Conservation (phyloP, 2,113 vertebrate species). For the Channa maculata region DNA sequence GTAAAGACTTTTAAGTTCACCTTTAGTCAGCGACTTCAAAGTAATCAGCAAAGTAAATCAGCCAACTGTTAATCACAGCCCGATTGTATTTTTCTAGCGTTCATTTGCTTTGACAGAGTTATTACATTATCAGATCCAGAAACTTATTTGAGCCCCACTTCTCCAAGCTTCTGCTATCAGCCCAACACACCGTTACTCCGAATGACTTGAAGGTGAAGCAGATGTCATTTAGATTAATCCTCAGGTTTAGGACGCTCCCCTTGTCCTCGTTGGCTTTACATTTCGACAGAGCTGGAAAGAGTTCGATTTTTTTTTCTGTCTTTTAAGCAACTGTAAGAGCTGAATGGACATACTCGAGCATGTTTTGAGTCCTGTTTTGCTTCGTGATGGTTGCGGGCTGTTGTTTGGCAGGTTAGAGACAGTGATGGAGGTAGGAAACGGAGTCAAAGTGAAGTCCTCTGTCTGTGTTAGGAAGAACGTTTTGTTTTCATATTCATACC, state of each 20-base stretch:
- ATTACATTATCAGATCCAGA: constrained; percentile 63
- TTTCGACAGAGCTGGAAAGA: constrained; percentile 18
- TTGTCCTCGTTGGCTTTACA: constrained; percentile 21
- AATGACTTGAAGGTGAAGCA: constrained; percentile 63
- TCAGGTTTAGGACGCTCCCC: constrained; percentile 13
- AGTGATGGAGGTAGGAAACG: not conserved
- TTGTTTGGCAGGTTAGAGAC: constrained; percentile 8
- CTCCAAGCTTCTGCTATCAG: constrained; percentile 56
- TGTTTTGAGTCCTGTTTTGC: not conserved
- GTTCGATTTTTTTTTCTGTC: not conserved
- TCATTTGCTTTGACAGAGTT: constrained; percentile 44
- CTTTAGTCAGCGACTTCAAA: constrained; percentile 25
- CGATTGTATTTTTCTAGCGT: constrained; percentile 41
- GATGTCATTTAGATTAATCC: constrained; percentile 82
- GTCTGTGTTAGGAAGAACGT: not conserved
- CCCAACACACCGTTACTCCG: constrained; percentile 28
- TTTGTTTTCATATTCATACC: not conserved
- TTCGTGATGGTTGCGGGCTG: not conserved
- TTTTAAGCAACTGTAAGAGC: not conserved
- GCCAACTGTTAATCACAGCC: constrained; percentile 50
- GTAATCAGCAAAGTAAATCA: constrained; percentile 59
- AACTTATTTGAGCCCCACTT: constrained; percentile 41
- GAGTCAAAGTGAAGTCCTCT: constrained; percentile 1
- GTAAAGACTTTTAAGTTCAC: constrained; percentile 21
- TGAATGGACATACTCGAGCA: not conserved